A percentile compares a stretch with the other conserved stretches of the same genome.
phyloP scores from a whole-genome alignment of 2,797 vertebrate genomes.

The Tenualosa ilisha region DNA sequence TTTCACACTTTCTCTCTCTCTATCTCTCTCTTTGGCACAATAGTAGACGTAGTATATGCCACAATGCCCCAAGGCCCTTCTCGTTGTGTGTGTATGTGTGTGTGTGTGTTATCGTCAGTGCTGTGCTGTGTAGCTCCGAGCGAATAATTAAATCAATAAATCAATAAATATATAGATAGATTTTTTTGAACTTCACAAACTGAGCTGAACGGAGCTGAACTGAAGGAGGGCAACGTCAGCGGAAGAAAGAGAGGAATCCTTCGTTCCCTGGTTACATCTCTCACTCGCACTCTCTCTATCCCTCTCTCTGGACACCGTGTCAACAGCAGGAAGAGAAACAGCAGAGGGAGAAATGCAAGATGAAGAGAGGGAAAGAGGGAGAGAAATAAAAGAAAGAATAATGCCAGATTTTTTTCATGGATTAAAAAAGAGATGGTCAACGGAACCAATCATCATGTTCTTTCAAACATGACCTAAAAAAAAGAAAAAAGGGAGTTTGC shows the following conservation, averaged over 20 bases:
- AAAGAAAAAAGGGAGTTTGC: slow-evolving; percentile 57
- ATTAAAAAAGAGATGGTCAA: slow-evolving; percentile 60
- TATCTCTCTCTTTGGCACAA: slow-evolving; percentile 66
- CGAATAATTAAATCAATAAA: slow-evolving; percentile 59
- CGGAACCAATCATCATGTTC: slow-evolving; percentile 67
- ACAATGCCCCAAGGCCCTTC: not conserved
- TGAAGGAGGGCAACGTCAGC: not conserved
- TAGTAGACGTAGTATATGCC: slow-evolving; percentile 52
- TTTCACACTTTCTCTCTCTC: slow-evolving; percentile 32
- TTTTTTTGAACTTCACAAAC: slow-evolving; percentile 53
- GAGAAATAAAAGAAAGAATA: slow-evolving; percentile 59
- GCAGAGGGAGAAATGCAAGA: slow-evolving; percentile 44
- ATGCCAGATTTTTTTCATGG: slow-evolving; percentile 69
- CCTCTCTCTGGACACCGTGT: slow-evolving; percentile 16
- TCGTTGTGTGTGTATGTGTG: slow-evolving; percentile 66
- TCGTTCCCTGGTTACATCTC: not conserved
- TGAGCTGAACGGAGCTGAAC: slow-evolving; percentile 40
- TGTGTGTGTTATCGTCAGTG: slow-evolving; percentile 57
- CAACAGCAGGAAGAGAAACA: slow-evolving; percentile 29
- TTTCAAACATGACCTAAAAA: slow-evolving; percentile 65
- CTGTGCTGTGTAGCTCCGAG: slow-evolving; percentile 79
- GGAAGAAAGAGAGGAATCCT: not conserved
- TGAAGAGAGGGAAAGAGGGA: slow-evolving; percentile 51
- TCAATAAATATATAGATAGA: slow-evolving; percentile 45
- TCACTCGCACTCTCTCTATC: not conserved